Percentiles rank a stretch among this genome's conserved stretches.
phyloP scores from a whole-genome alignment of 1,140 invertebrate genomes.

The Apis florea region DNA sequence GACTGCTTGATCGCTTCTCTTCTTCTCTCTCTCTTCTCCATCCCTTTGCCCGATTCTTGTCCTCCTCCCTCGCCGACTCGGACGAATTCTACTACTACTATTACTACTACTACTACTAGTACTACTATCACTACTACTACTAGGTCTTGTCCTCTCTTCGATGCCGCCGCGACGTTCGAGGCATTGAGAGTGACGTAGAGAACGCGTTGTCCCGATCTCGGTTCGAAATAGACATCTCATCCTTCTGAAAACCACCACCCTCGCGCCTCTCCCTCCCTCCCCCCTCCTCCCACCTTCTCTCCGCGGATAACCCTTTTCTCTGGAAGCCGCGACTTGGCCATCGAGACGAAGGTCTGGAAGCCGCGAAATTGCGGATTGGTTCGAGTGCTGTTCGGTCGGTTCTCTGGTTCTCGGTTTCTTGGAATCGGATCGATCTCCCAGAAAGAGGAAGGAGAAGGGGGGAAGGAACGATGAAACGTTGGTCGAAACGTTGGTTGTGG shows the following conservation, averaged over 20 bases:
- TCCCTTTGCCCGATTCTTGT: background rate
- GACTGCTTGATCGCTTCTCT: conserved; percentile 69
- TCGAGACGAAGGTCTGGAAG: conserved; percentile 30
- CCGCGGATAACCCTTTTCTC: conserved; percentile 52
- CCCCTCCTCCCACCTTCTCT: background rate
- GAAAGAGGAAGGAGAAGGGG: too few species aligned
- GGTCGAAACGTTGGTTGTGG: background rate
- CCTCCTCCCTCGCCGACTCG: conserved; percentile 57
- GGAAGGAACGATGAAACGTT: too few species aligned
- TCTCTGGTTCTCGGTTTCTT: too few species aligned
- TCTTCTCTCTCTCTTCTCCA: background rate
- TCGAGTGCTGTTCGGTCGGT: conserved; percentile 11
- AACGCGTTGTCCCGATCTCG: conserved; percentile 68
- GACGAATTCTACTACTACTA: background rate
- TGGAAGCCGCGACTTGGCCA: conserved; percentile 35
- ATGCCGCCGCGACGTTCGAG: conserved; percentile 53
- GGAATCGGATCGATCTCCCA: background rate
- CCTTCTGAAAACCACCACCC: conserved; percentile 1
- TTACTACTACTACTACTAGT: background rate
- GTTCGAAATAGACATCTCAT: background rate
- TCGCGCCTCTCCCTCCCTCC: background rate
- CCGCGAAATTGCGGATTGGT: conserved; percentile 52
- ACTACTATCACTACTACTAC: too few species aligned
- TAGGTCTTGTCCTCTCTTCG: conserved; percentile 55
- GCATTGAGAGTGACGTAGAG: conserved; percentile 75